Base-by-base conservation (phyloP, 2,797 vertebrate species). In the Epinephelus coioides region DNA sequence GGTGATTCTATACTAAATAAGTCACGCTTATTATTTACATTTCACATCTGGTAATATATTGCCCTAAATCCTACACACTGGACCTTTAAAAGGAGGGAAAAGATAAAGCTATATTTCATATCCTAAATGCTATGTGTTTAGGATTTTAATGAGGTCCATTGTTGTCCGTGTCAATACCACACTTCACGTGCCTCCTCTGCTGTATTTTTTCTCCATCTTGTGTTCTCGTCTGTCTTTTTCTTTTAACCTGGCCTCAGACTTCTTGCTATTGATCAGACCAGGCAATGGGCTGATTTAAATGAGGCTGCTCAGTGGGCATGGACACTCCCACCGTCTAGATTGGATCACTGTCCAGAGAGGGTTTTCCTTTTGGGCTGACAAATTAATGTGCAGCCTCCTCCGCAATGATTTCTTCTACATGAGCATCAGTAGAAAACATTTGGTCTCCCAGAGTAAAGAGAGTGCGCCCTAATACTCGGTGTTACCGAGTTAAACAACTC, bases 231-330 rank as follows among this genome's bases (percentile, higher is more conserved):
- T 86, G 87, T 89, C 85, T 88, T 74, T 56, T 84, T 74, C 88
- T 69, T 76, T 93, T 88, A 87, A 73, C 80, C 56, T 46, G 71
- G 60, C 69, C 60, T 51, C 30, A 13, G 46, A 63, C 69, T 71
- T 54, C 49, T 43, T 51, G 44, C 63, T 78, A 68, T 81, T 91
- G 84, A 94, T 93, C 87, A 86, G 73, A 91, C 78, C 69, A 93
- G 94, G 91, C 92, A 86, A 76, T 83, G 84, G 91, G 70, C 90
- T 92, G 88, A 94, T 93, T 92, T 85, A 91, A 93, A 93, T 92
- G 88, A 90, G 90, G 81, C 85, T 90, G 88, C 86, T 92, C 88
- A 88, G 70, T 87, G 78, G 84, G 73, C 74, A 61, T 67, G 60
- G 84, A 87, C 88, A 81, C 82, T 90, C 73, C 84, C 78, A 76